Evolutionary conservation across 2,888 invertebrate genomes (phyloP).

Genomic region (Neoscelio sp.): DNA sequence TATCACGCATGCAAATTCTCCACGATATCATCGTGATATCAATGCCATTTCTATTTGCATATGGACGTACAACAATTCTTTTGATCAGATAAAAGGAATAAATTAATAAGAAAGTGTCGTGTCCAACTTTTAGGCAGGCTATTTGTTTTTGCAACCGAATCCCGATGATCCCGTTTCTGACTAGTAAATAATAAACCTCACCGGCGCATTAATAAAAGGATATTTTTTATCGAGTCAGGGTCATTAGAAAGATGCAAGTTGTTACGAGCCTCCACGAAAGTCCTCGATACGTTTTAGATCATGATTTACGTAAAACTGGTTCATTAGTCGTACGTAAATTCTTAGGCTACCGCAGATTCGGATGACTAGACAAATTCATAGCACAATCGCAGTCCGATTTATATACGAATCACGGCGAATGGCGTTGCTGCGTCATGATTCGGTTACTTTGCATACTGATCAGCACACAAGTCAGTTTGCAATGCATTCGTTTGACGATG

Average conservation of each 20-base stretch:
- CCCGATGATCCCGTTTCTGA: neutral
- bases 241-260: conserved; percentile 54
- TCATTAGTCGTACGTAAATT: conserved; percentile 26
- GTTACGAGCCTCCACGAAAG: conserved; percentile 15
- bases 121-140: neutral
- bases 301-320: conserved; percentile 38
- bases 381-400: neutral
- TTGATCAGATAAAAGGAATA: neutral
- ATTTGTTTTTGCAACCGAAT: neutral
- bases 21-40: no score
- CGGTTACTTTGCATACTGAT: conserved; percentile 33
- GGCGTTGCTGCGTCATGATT: conserved; percentile 31
- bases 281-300: conserved; percentile 11
- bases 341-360: conserved; percentile 44
- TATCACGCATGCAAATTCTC: conserved; percentile 26
- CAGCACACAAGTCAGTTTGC: conserved; percentile 9
- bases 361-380: conserved; percentile 17
- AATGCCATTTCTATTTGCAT: no score
- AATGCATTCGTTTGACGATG: conserved; percentile 66
- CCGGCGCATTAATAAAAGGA: conserved; percentile 7
- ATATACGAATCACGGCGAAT: neutral
- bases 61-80: no score
- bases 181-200: conserved; percentile 14
- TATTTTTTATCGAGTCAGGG: conserved; percentile 9
- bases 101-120: conserved; percentile 5